Evolutionary conservation across 2,113 vertebrate species (phyloP), one percentile per base, ranked within the genome.

Genomic region (Saguinus midas): DNA sequence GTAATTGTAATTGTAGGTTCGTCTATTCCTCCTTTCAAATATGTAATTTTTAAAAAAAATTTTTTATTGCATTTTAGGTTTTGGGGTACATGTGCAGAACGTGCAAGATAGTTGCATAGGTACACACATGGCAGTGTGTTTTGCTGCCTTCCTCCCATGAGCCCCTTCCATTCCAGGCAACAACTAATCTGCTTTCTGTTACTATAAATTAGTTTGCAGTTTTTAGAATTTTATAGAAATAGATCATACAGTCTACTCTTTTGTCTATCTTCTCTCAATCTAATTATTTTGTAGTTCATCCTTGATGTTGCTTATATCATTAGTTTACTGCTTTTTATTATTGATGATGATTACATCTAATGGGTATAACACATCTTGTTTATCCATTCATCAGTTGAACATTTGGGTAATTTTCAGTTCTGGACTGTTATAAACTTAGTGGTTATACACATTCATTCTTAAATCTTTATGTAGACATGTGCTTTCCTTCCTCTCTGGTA

Each of bases 241-340:
- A 35, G 87, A 72, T 64, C 57, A 25, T 66, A 45, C 2, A 79
- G 61, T 70, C 35, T 78, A 23, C 21, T 68, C 25, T 93, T 85
- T 78, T 83, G 9, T 82, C n/a, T 52, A 35, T 17, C 6, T 85
- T 94, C 80, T 55, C n/a, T 82, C 32, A 92, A 23, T 20, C 18
- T 79, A 79, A 80, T 85, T 84, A 70, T 73, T 73, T 88, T 94
- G 93, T 90, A 76, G 21, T 94, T 95, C 20, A 81, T 64, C 75
- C 35, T 64, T 93, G 57, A 52, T 68, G 64, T 84, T 94, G 57
- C 40, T 18, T 92, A 9, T 55, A 8, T 85, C 57, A 85, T 4
- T 86, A n/a, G n/a, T 87, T 87, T 94, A 45, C 27, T 87, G 50
- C 6, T 73, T 66, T 80, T 94, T 92, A 66, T 80, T 89, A 48